Percentiles rank a stretch among this genome's conserved stretches.
Conservation (phyloP, 1,140 invertebrate species). For the Gonatopus flavifemur region DNA sequence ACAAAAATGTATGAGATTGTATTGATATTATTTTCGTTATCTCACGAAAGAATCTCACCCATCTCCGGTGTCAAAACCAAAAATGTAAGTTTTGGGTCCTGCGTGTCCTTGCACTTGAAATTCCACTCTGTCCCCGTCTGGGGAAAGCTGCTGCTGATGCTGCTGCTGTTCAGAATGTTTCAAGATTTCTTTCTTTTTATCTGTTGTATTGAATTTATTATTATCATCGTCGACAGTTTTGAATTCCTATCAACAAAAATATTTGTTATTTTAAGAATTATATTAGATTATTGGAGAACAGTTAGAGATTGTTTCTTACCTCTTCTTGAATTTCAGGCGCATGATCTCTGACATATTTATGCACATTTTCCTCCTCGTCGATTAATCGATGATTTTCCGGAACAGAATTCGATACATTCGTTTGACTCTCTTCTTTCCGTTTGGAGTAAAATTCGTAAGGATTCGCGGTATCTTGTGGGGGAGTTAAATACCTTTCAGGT, state of each 20-base stretch:
- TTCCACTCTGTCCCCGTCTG: constrained; percentile 52
- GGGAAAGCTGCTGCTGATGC: constrained; percentile 31
- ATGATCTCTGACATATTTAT: constrained; percentile 46
- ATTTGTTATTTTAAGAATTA: too few relatives aligned
- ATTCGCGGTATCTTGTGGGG: too few relatives aligned
- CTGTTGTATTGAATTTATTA: too few relatives aligned
- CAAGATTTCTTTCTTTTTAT: too few relatives aligned
- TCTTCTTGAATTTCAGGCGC: constrained; percentile 26
- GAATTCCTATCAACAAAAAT: too few relatives aligned
- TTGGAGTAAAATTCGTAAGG: constrained; percentile 1
- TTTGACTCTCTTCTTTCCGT: constrained; percentile 6
- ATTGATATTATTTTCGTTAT: constrained; percentile 3
- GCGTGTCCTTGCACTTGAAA: constrained; percentile 72
- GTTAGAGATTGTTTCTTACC: too few relatives aligned
- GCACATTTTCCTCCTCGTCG: constrained; percentile 17
- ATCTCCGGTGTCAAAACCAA: constrained; percentile 84
- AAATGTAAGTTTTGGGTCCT: constrained; percentile 82
- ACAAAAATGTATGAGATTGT: too few relatives aligned
- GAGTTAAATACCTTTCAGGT: too few relatives aligned
- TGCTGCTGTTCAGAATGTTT: too few relatives aligned
- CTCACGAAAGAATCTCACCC: constrained; percentile 63
- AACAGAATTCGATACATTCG: too few relatives aligned
- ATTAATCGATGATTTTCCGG: constrained; percentile 20
- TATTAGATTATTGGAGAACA: too few relatives aligned
- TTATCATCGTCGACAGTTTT: too few relatives aligned